These are phyloP conservation scores for Thalassaphorura encarpata DNA, from an alignment of 1,140 invertebrate species.

Conservation along the genomic window DNA sequence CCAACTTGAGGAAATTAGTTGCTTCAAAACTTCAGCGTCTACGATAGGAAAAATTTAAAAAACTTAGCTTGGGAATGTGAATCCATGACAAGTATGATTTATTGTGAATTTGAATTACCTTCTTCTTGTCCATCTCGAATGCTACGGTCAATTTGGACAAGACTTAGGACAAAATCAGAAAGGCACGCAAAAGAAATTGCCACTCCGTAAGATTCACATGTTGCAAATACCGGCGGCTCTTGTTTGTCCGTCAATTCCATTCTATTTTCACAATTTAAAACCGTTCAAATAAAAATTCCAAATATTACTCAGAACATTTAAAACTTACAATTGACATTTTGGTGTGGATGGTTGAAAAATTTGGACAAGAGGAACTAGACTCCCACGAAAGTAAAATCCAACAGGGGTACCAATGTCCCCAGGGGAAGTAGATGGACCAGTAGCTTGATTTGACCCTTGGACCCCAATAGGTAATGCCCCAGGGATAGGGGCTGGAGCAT, in stretches of 20 bases:
- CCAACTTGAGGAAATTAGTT: slow-evolving; percentile 91
- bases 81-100: neutral
- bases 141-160: slow-evolving; percentile 25
- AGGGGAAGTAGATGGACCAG: slow-evolving; percentile 18
- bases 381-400: slow-evolving; percentile 83
- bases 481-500: slow-evolving; percentile 8
- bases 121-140: slow-evolving; percentile 22
- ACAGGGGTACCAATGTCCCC: slow-evolving; percentile 72
- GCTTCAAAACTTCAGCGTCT: slow-evolving; percentile 35
- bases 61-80: neutral
- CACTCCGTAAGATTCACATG: slow-evolving; percentile 30
- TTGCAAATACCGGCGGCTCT: slow-evolving; percentile 30
- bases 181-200: slow-evolving; percentile 32
- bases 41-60: neutral
- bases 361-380: slow-evolving; percentile 81
- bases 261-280: no score
- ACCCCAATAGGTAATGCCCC: slow-evolving; percentile 1
- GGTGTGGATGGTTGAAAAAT: slow-evolving; percentile 70
- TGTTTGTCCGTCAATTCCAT: slow-evolving; percentile 32
- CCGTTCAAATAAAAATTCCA: no score
- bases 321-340: slow-evolving; percentile 72
- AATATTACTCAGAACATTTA: no score
- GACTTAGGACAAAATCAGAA: slow-evolving; percentile 31
- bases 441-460: neutral
- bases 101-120: slow-evolving; percentile 6